These are phyloP conservation scores for Pagrus major DNA, from an alignment of 2,113 vertebrate genomes.

Conservation along the genomic window DNA sequence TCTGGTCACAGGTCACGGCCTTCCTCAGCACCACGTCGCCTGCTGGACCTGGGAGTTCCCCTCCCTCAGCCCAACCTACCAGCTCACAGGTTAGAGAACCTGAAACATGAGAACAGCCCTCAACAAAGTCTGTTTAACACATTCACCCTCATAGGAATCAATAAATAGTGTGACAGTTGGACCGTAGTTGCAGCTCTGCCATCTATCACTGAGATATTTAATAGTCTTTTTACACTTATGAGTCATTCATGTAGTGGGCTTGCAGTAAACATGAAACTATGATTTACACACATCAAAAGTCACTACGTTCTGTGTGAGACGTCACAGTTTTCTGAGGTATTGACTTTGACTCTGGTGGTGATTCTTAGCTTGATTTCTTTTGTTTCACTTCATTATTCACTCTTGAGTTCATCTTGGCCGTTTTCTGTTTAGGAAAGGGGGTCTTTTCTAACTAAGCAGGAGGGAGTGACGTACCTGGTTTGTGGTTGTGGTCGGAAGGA, in stretches of 20 bases:
- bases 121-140: background rate
- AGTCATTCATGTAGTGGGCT: slow-evolving; percentile 3
- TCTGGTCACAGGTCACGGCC: slow-evolving; percentile 83
- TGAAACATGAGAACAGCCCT: background rate
- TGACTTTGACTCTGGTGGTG: background rate
- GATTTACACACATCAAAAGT: background rate
- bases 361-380: background rate
- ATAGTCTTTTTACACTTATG: background rate
- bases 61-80: slow-evolving; percentile 63
- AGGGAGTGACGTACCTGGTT: background rate
- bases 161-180: background rate
- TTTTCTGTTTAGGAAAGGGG: background rate
- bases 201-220: background rate
- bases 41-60: slow-evolving; percentile 82
- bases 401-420: background rate
- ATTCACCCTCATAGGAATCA: background rate
- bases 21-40: slow-evolving; percentile 79
- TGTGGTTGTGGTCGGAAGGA: background rate
- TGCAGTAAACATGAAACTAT: slow-evolving; percentile 31
- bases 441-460: background rate
- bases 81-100: slow-evolving; percentile 76
- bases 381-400: background rate
- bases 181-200: background rate
- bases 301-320: background rate
- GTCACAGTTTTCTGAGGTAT: background rate